A percentile compares a stretch with the other conserved stretches of the same genome.
phyloP scores from a whole-genome alignment of 2,888 invertebrate genomes.

The Saturnia pavonia region DNA sequence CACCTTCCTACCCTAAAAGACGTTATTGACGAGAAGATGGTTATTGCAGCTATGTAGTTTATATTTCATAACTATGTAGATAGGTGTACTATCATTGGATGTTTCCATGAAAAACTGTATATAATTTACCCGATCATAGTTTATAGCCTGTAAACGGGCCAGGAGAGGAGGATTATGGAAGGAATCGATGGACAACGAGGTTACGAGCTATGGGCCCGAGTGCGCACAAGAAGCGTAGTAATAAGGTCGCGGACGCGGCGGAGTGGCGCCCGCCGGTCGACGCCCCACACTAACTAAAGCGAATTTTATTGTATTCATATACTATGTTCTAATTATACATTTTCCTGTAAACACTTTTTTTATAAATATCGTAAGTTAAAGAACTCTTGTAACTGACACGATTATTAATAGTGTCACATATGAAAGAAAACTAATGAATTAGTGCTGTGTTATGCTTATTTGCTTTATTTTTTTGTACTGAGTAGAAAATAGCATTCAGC shows the following conservation, averaged over 20 bases:
- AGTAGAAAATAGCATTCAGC: neutral
- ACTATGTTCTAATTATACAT: conserved; percentile 29
- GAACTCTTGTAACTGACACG: conserved; percentile 6
- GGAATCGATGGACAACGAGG: conserved; percentile 70
- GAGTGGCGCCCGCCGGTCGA: conserved; percentile 64
- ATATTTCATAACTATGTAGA: neutral
- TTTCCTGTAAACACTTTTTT: conserved; percentile 19
- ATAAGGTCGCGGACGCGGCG: conserved; percentile 75
- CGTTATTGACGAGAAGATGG: neutral
- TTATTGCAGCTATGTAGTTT: neutral
- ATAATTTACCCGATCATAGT: conserved; percentile 26
- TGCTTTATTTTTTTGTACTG: neutral
- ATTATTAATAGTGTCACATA: conserved; percentile 4
- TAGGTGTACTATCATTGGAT: conserved; percentile 25
- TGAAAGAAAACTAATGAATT: conserved; percentile 5
- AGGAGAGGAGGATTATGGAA: conserved; percentile 47
- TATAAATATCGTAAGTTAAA: neutral
- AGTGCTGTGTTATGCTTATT: neutral
- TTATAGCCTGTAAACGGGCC: conserved; percentile 41
- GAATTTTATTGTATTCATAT: conserved; percentile 51
- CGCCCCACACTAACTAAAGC: conserved; percentile 59
- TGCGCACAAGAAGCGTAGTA: conserved; percentile 38
- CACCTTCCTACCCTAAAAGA: too few species aligned
- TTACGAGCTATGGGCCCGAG: conserved; percentile 55
- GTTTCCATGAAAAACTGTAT: conserved; percentile 33